Evolutionary conservation across 2,113 vertebrate genomes (phyloP), one percentile per base, ranked within the genome.

Genomic region (Stercorarius parasiticus): DNA sequence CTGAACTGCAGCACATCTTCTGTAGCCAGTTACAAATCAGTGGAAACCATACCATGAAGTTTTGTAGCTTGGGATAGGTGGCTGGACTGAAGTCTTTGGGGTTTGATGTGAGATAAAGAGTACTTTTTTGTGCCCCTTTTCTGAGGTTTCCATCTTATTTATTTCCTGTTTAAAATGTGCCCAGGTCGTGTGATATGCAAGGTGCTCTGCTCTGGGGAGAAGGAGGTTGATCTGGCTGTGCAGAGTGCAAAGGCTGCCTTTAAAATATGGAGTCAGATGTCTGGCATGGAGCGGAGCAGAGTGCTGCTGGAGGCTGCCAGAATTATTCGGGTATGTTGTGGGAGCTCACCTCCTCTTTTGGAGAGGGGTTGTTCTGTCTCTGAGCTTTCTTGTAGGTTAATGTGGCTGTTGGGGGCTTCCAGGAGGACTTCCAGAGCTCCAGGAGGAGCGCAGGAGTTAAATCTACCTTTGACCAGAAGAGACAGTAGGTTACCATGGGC

Each of bases 301-400:
- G 96, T 99, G 82, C 98, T 99, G 98, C 96, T 99, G 13, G 99
- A 99, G 96, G 99, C 99, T 29, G 99, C 99, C 36, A 98, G 98
- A 32, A 98, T 99, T 30, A 99, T 99, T 13, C 98, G 99, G 98
- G 99, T 99, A 96, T 32, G 98, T 93, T 32, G 20, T 5, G 21
- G 40, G 38, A 36, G n/a, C 47, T 76, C 0, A 0, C 15, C 13
- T 11, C 26, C 9, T 8, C 26, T 58, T 42, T 69, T 62, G 47
- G 29, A 82, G 38, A n/a, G 40, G 9, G 1, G 4, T 38, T 11
- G 8, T 42, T 76, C n/a, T 55, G 65, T 36, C 50, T 59, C 36
- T 76, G 38, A 74, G 45, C 40, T 62, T 65, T 49, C 13, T 36
- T 12, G 3, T 58, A 62, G 43, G 15, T 53, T 82, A 27, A 6